These are phyloP conservation scores for Cyaniris semiargus DNA, from an alignment of 2,888 invertebrate genomes.

Conservation along the genomic window DNA sequence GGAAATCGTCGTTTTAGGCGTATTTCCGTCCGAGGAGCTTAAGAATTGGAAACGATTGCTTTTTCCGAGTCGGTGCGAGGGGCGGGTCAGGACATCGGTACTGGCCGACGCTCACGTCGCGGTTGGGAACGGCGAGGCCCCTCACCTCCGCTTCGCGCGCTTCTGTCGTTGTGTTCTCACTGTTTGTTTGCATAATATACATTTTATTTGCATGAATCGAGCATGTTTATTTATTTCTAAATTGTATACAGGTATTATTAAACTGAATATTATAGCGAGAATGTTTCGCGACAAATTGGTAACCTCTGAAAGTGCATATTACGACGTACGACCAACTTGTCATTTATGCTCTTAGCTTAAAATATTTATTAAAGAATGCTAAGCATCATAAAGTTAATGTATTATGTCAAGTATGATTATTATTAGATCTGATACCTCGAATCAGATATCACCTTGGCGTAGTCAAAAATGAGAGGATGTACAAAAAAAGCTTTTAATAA, in stretches of 20 bases:
- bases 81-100: not conserved
- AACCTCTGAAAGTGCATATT: not conserved
- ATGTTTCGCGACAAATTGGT: too few species aligned
- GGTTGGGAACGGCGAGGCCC: slow-evolving; percentile 21
- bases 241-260: slow-evolving; percentile 57
- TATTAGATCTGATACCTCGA: not conserved
- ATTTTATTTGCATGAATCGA: slow-evolving; percentile 77
- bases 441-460: not conserved
- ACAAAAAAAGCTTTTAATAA: not conserved
- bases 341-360: not conserved
- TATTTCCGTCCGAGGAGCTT: not conserved
- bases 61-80: not conserved
- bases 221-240: slow-evolving; percentile 65
- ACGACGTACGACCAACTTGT: not conserved
- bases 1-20: not conserved
- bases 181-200: slow-evolving; percentile 73
- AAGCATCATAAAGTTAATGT: too few species aligned
- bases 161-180: slow-evolving; percentile 74
- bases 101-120: slow-evolving; percentile 1
- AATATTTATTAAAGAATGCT: not conserved
- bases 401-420: too few species aligned
- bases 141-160: slow-evolving; percentile 59
- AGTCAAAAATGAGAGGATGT: not conserved
- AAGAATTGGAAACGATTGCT: not conserved
- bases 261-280: not conserved